phyloP scores from a whole-genome alignment of 2,888 invertebrate species.

The Bugula neritina region DNA sequence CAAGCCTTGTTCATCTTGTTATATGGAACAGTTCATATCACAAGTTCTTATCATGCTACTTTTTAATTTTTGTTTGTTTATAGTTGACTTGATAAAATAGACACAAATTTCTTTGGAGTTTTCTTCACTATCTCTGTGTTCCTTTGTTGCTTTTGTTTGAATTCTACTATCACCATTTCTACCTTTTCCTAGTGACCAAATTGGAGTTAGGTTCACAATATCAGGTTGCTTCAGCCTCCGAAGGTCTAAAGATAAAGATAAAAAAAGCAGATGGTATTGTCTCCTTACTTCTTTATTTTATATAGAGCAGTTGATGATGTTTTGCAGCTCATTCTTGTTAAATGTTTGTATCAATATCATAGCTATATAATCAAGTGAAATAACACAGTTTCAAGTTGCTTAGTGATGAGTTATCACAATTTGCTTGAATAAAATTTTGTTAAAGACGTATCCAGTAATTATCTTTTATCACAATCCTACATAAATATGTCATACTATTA shows the following conservation, averaged over 20 bases:
- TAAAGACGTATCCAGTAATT: too few species aligned
- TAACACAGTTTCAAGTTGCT: too few species aligned
- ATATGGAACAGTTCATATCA: neutral
- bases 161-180: neutral
- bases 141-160: too few species aligned
- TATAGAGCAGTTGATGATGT: neutral
- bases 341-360: neutral
- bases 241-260: conserved; percentile 17
- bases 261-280: conserved; percentile 24
- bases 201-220: conserved; percentile 14
- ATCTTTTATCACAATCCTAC: too few species aligned
- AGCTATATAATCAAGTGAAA: neutral
- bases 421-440: too few species aligned
- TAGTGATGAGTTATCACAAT: too few species aligned
- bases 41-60: too few species aligned
- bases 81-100: too few species aligned
- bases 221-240: conserved; percentile 18
- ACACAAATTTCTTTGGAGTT: too few species aligned
- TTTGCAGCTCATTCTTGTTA: neutral
- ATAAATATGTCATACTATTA: too few species aligned
- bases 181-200: conserved; percentile 5
- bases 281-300: neutral
- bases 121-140: too few species aligned
- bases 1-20: neutral
- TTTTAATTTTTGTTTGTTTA: too few species aligned